phyloP scores from a whole-genome alignment of 2,113 vertebrate species.

The Scortum barcoo region DNA sequence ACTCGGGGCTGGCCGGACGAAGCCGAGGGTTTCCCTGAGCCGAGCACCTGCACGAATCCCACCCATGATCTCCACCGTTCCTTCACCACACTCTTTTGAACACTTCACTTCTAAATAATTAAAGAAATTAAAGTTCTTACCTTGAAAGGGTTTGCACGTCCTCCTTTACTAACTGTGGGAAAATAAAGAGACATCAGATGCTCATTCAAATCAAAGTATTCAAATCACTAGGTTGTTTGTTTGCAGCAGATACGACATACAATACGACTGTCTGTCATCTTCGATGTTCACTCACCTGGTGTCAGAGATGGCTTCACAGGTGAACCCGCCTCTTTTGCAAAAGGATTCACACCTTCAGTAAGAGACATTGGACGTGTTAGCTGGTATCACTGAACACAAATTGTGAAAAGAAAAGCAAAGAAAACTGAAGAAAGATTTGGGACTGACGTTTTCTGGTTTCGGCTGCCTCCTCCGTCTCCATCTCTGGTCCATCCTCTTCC shows the following conservation, averaged over 20 bases:
- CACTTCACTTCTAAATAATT: background rate
- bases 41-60: conserved; percentile 83
- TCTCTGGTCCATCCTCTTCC: conserved; percentile 76
- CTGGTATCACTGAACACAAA: background rate
- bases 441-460: conserved; percentile 83
- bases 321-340: conserved; percentile 81
- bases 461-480: conserved; percentile 71
- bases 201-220: too few relatives aligned
- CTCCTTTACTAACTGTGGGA: conserved; percentile 81
- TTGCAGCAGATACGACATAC: too few relatives aligned
- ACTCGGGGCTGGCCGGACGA: conserved; percentile 74
- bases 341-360: conserved; percentile 83
- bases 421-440: background rate
- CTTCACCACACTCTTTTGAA: background rate
- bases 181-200: background rate
- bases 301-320: conserved; percentile 78
- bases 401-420: background rate
- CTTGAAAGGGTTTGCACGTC: conserved; percentile 96
- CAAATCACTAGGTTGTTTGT: too few relatives aligned
- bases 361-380: background rate
- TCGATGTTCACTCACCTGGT: conserved; percentile 82
- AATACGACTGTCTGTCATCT: too few relatives aligned
- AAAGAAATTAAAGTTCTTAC: conserved; percentile 74
- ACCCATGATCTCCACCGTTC: background rate
- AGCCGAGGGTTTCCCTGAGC: conserved; percentile 81